Conservation (phyloP, 2,113 vertebrate genomes). For the Halcyon malimbica region DNA sequence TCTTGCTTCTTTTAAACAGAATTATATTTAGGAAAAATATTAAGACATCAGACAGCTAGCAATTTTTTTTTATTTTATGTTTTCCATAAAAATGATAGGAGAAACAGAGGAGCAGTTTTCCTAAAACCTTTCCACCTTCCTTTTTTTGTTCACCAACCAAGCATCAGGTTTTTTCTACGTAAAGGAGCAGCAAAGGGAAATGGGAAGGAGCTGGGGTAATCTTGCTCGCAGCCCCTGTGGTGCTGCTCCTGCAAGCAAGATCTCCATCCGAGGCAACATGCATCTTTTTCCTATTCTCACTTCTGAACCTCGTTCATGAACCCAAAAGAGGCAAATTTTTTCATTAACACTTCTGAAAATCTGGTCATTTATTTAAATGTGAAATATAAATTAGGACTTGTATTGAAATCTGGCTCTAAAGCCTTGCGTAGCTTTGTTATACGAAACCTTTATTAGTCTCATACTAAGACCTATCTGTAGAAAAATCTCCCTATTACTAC, state of each 20-base stretch:
- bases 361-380: slow-evolving; percentile 34
- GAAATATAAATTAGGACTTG: slow-evolving; percentile 26
- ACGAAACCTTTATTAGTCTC: slow-evolving; percentile 52
- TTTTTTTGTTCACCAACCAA: background rate
- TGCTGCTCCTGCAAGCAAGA: background rate
- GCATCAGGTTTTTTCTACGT: fast-evolving
- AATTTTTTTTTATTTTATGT: background rate
- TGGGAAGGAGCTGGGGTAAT: background rate
- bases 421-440: background rate
- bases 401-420: slow-evolving; percentile 25
- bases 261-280: background rate
- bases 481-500: slow-evolving; percentile 40
- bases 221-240: background rate
- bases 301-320: background rate
- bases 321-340: background rate
- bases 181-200: background rate
- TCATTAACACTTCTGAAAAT: background rate
- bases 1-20: background rate
- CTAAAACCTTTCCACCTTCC: background rate
- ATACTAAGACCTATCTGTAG: background rate
- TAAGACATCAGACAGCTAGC: background rate
- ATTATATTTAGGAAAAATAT: background rate
- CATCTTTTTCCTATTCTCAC: background rate
- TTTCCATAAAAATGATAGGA: background rate
- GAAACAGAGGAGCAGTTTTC: background rate